A percentile compares a stretch with the other conserved stretches of the same genome.
Evolutionary conservation across 2,888 invertebrate genomes (phyloP).

Genomic region (Hetaerina titia): DNA sequence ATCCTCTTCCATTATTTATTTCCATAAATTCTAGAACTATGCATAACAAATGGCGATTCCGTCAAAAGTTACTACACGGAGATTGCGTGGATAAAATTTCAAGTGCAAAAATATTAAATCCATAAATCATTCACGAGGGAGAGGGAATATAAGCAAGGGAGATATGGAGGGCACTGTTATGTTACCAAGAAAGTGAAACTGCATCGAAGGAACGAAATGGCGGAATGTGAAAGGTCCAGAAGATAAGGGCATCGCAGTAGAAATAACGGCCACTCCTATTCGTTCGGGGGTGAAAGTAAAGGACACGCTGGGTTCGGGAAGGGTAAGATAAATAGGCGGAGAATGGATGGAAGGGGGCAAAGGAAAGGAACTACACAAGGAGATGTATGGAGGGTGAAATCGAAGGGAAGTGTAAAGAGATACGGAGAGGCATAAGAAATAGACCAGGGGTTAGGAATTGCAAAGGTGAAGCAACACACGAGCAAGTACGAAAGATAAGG

Average conservation of each 20-base stretch:
- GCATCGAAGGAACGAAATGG: not conserved
- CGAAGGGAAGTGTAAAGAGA: not conserved
- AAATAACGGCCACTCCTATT: conserved; percentile 13
- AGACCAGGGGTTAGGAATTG: not conserved
- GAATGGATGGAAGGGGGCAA: not conserved
- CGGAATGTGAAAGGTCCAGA: not conserved
- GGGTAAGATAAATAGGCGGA: not conserved
- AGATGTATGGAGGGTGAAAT: not conserved
- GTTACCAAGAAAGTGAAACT: not conserved
- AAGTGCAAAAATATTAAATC: not conserved
- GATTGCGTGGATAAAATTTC: conserved; percentile 1
- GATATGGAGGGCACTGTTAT: not conserved
- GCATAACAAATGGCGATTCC: not conserved
- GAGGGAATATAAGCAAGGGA: not conserved
- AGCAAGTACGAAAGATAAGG: not conserved
- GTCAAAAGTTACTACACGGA: not conserved
- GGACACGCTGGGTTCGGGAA: not conserved
- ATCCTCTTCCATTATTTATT: not conserved
- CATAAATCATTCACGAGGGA: not conserved
- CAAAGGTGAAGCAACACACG: not conserved
- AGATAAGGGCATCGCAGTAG: conserved; percentile 32
- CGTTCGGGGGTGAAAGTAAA: not conserved
- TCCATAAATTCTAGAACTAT: not conserved
- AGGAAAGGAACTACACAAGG: not conserved
- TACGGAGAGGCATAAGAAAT: not conserved